phyloP scores from a whole-genome alignment of 2,888 invertebrate genomes.

The Autographa gamma region DNA sequence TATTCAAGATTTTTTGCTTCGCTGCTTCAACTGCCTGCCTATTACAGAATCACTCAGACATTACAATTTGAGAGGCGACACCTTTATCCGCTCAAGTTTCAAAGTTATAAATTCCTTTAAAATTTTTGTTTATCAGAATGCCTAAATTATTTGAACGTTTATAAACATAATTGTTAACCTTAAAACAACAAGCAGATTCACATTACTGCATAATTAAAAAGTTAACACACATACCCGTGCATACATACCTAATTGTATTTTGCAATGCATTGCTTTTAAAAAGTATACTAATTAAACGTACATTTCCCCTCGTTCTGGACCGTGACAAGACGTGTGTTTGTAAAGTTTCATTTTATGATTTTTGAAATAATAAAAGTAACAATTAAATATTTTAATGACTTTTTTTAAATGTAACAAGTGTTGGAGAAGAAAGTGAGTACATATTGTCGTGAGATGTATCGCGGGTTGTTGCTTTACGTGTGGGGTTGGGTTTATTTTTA shows the following conservation, averaged over 20 bases:
- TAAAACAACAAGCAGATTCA: conserved; percentile 22
- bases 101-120: conserved; percentile 9
- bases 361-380: conserved; percentile 37
- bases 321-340: conserved; percentile 74
- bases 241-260: conserved; percentile 59
- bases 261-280: conserved; percentile 65
- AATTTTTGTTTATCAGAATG: conserved; percentile 4
- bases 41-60: not conserved
- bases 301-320: conserved; percentile 76
- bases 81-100: not conserved
- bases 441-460: conserved; percentile 69
- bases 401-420: conserved; percentile 21
- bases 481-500: conserved; percentile 73
- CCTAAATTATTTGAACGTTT: conserved; percentile 3
- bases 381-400: conserved; percentile 33
- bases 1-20: conserved; percentile 7
- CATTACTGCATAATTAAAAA: conserved; percentile 53
- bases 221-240: conserved; percentile 46
- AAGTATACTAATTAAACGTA: conserved; percentile 69
- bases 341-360: conserved; percentile 49
- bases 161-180: conserved; percentile 26
- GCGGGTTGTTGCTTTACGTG: conserved; percentile 54
- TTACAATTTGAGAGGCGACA: not conserved
- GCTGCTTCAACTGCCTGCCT: not conserved
- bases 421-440: conserved; percentile 47